These are phyloP conservation scores for Criorhina ranunculi DNA, from an alignment of 2,888 invertebrate species.

Conservation along the genomic window DNA sequence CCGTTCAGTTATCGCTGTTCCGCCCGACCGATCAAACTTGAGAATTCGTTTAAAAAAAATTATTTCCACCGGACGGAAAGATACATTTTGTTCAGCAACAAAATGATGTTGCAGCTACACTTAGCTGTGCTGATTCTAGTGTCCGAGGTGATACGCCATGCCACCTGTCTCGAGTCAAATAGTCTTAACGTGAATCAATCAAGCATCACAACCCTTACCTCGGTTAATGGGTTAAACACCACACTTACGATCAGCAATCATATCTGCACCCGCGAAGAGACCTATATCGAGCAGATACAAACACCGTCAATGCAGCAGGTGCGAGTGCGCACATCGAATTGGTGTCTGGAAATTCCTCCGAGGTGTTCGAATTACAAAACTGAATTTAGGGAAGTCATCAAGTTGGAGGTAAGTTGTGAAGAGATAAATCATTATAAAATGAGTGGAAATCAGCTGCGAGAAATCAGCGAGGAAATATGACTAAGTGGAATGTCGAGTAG, in stretches of 20 bases:
- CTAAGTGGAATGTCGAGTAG: constrained; percentile 23
- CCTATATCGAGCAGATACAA: constrained; percentile 86
- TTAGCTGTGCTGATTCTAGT: constrained; percentile 29
- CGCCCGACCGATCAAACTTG: constrained; percentile 73
- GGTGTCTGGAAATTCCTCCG: constrained; percentile 93
- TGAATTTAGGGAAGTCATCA: constrained; percentile 89
- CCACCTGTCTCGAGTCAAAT: constrained; percentile 54
- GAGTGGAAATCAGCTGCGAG: neutral
- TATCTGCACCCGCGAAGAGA: constrained; percentile 83
- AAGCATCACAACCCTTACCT: constrained; percentile 79
- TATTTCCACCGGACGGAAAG: neutral
- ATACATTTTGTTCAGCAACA: constrained; percentile 4
- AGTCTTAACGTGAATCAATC: constrained; percentile 73
- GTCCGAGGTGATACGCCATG: constrained; percentile 17
- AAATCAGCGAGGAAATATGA: neutral
- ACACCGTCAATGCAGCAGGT: constrained; percentile 86
- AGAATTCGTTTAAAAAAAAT: constrained; percentile 39
- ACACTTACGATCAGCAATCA: constrained; percentile 77
- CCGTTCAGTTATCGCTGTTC: constrained; percentile 74
- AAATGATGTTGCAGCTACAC: constrained; percentile 47
- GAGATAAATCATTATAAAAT: neutral
- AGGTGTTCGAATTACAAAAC: constrained; percentile 90
- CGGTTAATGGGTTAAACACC: constrained; percentile 47
- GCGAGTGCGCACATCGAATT: constrained; percentile 89
- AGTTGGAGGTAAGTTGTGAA: constrained; percentile 87